These are phyloP conservation scores for Charaxes varanes DNA, from an alignment of 1,140 invertebrate genomes.

Conservation along the genomic window DNA sequence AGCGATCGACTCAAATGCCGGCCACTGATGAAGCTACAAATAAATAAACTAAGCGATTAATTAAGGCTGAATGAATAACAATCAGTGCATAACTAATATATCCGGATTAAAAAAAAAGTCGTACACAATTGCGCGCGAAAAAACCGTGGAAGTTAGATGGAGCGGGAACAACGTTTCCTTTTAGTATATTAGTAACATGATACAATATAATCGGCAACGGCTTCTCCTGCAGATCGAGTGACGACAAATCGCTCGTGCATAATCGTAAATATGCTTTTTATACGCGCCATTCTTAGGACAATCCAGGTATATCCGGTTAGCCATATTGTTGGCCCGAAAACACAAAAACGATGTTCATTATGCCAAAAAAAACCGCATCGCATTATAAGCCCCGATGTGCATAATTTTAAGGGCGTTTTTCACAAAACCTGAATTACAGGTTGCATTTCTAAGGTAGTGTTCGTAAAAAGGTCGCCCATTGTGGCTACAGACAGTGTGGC, in stretches of 20 bases:
- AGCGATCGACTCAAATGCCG: no score
- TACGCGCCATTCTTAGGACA: constrained; percentile 40
- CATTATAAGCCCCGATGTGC: constrained; percentile 29
- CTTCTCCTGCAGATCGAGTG: constrained; percentile 52
- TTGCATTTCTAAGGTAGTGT: constrained; percentile 61
- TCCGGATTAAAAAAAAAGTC: no score
- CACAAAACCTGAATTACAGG: constrained; percentile 21
- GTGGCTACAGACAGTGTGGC: constrained; percentile 66
- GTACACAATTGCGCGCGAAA: no score
- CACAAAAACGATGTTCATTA: constrained; percentile 58
- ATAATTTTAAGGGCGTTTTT: constrained; percentile 36
- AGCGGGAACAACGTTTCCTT: constrained; percentile 8
- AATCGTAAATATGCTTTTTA: constrained; percentile 68
- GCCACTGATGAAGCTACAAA: no score
- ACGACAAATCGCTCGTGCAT: constrained; percentile 70
- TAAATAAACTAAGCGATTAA: no score
- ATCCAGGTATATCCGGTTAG: constrained; percentile 61
- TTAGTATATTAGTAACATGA: constrained; percentile 38
- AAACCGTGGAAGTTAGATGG: not conserved
- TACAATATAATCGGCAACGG: constrained; percentile 54
- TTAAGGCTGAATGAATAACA: no score
- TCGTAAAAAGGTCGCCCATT: constrained; percentile 54
- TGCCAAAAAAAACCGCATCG: constrained; percentile 22
- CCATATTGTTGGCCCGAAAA: constrained; percentile 45
- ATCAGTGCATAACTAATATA: no score